Evolutionary conservation across 1,140 invertebrate species (phyloP), one percentile per base, ranked within the genome.

Genomic region (Brachystomella parvula): DNA sequence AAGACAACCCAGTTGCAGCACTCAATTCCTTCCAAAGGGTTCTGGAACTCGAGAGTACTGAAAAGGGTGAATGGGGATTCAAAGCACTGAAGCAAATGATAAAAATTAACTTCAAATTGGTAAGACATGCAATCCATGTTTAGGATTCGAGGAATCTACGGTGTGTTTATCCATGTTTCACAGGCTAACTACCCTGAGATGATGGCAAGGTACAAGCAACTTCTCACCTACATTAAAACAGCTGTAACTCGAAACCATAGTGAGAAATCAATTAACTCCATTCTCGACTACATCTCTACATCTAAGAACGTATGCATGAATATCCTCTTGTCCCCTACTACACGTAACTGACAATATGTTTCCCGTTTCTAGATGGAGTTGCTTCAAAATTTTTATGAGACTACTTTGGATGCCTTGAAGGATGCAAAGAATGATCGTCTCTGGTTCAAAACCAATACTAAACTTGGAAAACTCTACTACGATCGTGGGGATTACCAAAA

Each of bases 61-160:
- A 98, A 73, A 99, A 99, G 81, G 96, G 96, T 57, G 97, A 99
- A 84, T 99, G 96, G 96, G 97, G 97, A 0, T 99, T 99, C 76
- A 99, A 98, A 83, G 96, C 97, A n/a, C 82, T 99, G 1, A 99
- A 99, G 79, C 97, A 99, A 79, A 99, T 99, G 96, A 98, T 99
- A 53, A 99, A 99, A 83, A 98, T 99, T 62, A 98, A 98, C 79
- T 99, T 99, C 79, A 94, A 93, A 85, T 79, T 98, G 84, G 94
- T 96, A 80, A 74, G 80, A 1, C 47, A 63, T 32, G 31, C 28
- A 2, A 35, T 9, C n/a, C n/a, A n/a, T n/a, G n/a, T n/a, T n/a
- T n/a, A n/a, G n/a, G n/a, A n/a, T n/a, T n/a, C n/a, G n/a, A n/a
- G n/a, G n/a, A n/a, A n/a, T n/a, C n/a, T n/a, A n/a, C n/a, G n/a